Base-by-base conservation (phyloP, 2,888 invertebrate genomes). In the Ypsolopha scabrella region DNA sequence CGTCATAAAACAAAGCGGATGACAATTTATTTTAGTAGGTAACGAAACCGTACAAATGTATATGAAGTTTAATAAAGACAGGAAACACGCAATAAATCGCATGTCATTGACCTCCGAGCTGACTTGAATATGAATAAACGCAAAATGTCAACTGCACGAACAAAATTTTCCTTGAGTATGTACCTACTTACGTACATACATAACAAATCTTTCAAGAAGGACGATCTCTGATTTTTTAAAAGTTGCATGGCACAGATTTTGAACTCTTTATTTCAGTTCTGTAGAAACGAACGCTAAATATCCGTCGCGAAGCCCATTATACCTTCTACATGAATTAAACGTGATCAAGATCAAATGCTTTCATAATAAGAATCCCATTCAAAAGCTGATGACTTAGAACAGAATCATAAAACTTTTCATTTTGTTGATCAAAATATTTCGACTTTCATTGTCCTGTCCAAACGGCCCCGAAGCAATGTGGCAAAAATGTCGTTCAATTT, bases 401-500 rank as follows among this genome's bases (percentile, higher is more conserved):
- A 24, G 24, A 24, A 24, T 24, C 24, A 24, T 24, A 24, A 24
- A 24, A 24, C 43, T 14, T 10, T 43, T 43, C 14, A 43, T 43
- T 43, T 9, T 43, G 43, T 43, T 14, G 43, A 38, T 48, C 38
- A 48, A 48, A 48, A 48, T 48, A 34, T 46, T 46, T 48, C 11
- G 4, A 13, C 36, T 38, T 48, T 48, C 48, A 13, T 48, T 48
- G 13, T 37, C 34, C 45, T 36, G 50, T 43, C 9, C 52, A 71
- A 66, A 72, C 64, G 65, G 59, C 63, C 60, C 64, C 65, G 60
- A 43, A 72, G 70, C 70, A 70, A 77, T 77, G 75, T 77, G 70
- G 77, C 80, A 82, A 82, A 83, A 82, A 85, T 83, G 81, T 75
- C 79, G 80, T 80, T 81, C 85, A 81, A 83, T 80, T 82, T 83